These are phyloP conservation scores for Leistus spinibarbis DNA, from an alignment of 2,888 invertebrate species.

Conservation along the genomic window DNA sequence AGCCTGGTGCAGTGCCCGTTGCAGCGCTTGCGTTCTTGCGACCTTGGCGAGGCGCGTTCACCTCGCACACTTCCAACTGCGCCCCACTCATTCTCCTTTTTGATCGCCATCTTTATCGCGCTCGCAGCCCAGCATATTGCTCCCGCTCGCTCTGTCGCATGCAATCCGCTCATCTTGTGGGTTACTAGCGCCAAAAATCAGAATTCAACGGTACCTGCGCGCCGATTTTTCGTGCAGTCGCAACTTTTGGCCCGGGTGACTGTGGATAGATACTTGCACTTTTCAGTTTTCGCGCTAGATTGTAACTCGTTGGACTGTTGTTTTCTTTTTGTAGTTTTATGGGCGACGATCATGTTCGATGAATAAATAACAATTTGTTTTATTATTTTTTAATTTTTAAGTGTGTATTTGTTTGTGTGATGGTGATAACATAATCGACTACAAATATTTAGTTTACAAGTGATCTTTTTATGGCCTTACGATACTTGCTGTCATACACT, in stretches of 20 bases:
- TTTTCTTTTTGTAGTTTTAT: neutral
- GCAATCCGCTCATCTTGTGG: neutral
- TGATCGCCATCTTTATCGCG: neutral
- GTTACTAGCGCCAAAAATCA: neutral
- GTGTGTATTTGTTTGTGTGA: neutral
- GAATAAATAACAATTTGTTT: neutral
- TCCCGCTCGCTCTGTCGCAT: neutral
- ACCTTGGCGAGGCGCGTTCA: conserved; percentile 35
- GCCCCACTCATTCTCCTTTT: neutral
- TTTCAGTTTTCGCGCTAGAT: neutral
- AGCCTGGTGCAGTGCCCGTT: conserved; percentile 5
- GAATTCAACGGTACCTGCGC: neutral
- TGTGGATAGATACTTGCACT: neutral
- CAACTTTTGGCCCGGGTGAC: neutral
- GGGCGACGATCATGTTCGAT: neutral
- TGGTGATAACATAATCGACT: neutral
- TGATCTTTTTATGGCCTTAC: neutral
- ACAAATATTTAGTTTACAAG: neutral
- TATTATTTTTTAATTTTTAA: neutral
- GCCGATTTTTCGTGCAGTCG: neutral
- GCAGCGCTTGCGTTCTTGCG: conserved; percentile 5
- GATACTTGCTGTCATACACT: too few relatives aligned
- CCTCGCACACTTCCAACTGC: conserved; percentile 9
- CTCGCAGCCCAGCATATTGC: neutral
- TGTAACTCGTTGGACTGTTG: neutral